Conservation (phyloP, 1,140 invertebrate genomes). For the Pogonomyrmex californicus region DNA sequence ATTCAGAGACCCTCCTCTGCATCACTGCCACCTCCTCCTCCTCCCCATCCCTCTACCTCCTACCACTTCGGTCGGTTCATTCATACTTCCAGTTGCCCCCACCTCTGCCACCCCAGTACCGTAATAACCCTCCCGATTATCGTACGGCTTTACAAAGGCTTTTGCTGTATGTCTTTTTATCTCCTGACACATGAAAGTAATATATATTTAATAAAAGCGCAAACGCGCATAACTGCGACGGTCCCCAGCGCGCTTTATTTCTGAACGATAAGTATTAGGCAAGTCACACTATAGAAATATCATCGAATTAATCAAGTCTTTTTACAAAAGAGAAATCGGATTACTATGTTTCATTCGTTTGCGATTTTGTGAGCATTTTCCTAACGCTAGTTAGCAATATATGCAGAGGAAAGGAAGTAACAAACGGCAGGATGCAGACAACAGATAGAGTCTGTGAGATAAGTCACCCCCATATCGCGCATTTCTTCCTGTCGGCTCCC, state of each 20-base stretch:
- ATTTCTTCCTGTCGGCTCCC: conserved; percentile 78
- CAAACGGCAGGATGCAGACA: conserved; percentile 79
- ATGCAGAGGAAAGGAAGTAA: conserved; percentile 78
- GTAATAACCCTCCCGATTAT: conserved; percentile 63
- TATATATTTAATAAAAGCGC: conserved; percentile 21
- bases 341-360: neutral
- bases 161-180: conserved; percentile 22
- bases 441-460: conserved; percentile 78
- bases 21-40: conserved; percentile 53
- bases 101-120: conserved; percentile 66
- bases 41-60: conserved; percentile 56
- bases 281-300: neutral
- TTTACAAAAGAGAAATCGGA: neutral
- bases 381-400: conserved; percentile 50
- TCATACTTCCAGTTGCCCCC: conserved; percentile 81
- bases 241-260: neutral
- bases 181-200: neutral
- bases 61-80: conserved; percentile 80
- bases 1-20: conserved; percentile 83
- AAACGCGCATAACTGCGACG: neutral
- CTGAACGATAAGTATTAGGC: neutral
- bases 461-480: conserved; percentile 75
- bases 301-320: neutral
- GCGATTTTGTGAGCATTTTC: conserved; percentile 2
- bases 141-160: conserved; percentile 14